A percentile compares a stretch with the other conserved stretches of the same genome.
phyloP scores from a whole-genome alignment of 2,113 vertebrate species.

The Camelus bactrianus region DNA sequence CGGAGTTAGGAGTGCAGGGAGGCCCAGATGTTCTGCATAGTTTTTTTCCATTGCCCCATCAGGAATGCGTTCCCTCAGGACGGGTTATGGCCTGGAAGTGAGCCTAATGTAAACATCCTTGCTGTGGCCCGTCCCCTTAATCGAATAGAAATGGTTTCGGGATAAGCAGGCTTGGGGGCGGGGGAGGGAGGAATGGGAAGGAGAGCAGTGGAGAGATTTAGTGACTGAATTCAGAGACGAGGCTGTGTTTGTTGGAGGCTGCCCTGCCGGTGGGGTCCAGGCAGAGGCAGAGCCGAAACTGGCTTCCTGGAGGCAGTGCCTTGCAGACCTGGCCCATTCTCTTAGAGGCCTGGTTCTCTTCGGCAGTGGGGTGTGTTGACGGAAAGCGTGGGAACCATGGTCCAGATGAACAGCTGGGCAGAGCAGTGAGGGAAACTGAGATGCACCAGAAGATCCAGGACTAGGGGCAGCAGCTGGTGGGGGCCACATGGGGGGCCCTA shows the following conservation, averaged over 20 bases:
- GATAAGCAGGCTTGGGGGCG: neutral
- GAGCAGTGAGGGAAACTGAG: neutral
- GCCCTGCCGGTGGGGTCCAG: neutral
- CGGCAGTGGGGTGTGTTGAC: neutral
- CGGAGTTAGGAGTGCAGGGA: neutral
- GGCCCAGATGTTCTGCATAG: constrained; percentile 92
- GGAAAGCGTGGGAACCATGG: neutral
- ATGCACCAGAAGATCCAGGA: neutral
- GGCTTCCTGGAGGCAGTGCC: neutral
- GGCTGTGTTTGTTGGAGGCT: neutral
- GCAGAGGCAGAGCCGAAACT: neutral
- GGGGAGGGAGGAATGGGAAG: neutral
- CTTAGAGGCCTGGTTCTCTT: neutral
- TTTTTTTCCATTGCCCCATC: constrained; percentile 87
- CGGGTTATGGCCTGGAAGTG: constrained; percentile 89
- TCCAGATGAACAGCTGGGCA: neutral
- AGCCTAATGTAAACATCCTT: constrained; percentile 90
- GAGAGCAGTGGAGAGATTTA: neutral
- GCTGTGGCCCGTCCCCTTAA: constrained; percentile 72
- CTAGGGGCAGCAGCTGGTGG: neutral
- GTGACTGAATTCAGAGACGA: neutral
- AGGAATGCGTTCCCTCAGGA: constrained; percentile 90
- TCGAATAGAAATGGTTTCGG: constrained; percentile 57
- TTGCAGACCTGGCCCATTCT: too few relatives aligned
- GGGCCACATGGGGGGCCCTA: neutral